A percentile compares a stretch with the other conserved stretches of the same genome.
phyloP scores from a whole-genome alignment of 2,888 invertebrate species.

The Frankliniella intonsa region DNA sequence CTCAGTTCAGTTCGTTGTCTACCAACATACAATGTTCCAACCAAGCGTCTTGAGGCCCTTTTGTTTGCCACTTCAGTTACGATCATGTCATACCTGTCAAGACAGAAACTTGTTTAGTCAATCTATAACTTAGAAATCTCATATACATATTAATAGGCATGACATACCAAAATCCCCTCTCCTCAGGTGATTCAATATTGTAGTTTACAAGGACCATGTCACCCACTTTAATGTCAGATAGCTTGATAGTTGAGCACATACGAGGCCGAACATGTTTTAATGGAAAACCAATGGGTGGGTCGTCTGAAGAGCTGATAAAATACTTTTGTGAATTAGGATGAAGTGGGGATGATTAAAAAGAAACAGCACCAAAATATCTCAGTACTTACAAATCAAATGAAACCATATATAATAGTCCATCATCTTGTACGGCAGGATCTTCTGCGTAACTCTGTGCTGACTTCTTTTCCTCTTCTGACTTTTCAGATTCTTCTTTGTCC shows the following conservation, averaged over 20 bases:
- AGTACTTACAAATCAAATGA: conserved; percentile 46
- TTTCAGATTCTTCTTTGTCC: conserved; percentile 39
- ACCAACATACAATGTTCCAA: conserved; percentile 59
- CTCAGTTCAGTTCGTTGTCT: conserved; percentile 41
- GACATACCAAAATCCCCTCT: conserved; percentile 63
- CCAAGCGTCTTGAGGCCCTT: conserved; percentile 47
- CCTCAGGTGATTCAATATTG: conserved; percentile 62
- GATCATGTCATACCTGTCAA: conserved; percentile 51
- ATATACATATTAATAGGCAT: conserved; percentile 36
- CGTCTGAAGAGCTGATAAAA: conserved; percentile 38
- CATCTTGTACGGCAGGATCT: conserved; percentile 36
- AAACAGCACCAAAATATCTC: neutral
- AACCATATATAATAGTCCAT: conserved; percentile 50
- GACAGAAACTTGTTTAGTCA: conserved; percentile 30
- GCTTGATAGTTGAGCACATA: conserved; percentile 53
- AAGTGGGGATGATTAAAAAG: neutral
- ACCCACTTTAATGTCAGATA: conserved; percentile 55
- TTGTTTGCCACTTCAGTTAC: conserved; percentile 50
- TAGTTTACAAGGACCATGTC: conserved; percentile 68
- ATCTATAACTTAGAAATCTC: conserved; percentile 38
- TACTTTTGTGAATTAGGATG: conserved; percentile 34
- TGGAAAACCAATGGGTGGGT: conserved; percentile 33
- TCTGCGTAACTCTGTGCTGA: conserved; percentile 33
- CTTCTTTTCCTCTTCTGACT: conserved; percentile 40
- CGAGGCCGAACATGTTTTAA: conserved; percentile 61